Conservation (phyloP, 1,140 invertebrate genomes). For the Zaprionus capensis region DNA sequence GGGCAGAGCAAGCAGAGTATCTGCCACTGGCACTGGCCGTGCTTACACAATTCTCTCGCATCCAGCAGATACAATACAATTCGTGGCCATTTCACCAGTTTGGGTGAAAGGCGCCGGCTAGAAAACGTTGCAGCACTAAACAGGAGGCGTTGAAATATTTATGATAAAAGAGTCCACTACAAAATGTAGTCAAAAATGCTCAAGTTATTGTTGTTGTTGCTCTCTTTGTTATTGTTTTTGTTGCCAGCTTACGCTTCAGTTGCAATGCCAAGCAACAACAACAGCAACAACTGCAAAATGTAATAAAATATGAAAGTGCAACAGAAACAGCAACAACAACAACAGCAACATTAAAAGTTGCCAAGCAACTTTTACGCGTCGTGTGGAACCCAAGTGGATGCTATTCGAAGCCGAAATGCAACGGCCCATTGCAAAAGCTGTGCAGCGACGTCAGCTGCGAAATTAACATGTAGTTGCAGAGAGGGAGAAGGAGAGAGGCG, state of each 20-base stretch:
- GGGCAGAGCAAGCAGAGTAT: slow-evolving; percentile 3
- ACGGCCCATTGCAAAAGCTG: slow-evolving; percentile 39
- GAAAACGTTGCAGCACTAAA: slow-evolving; percentile 51
- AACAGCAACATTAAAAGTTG: slow-evolving; percentile 48
- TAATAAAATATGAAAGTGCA: slow-evolving; percentile 75
- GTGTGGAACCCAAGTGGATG: slow-evolving; percentile 72
- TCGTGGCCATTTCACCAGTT: slow-evolving; percentile 24
- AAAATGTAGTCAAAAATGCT: slow-evolving; percentile 38
- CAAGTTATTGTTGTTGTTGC: slow-evolving; percentile 19
- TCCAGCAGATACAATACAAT: slow-evolving; percentile 55
- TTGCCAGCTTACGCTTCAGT: slow-evolving; percentile 50
- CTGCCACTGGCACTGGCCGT: slow-evolving; percentile 28
- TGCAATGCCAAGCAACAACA: slow-evolving; percentile 42
- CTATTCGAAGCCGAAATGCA: slow-evolving; percentile 46
- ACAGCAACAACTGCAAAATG: slow-evolving; percentile 33
- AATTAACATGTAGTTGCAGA: slow-evolving; percentile 7
- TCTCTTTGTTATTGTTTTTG: slow-evolving; percentile 11
- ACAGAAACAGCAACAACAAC: slow-evolving; percentile 29
- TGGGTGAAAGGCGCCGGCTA: slow-evolving; percentile 68
- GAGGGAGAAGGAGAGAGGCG: background rate
- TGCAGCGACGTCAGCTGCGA: slow-evolving; percentile 22
- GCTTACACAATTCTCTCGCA: slow-evolving; percentile 61
- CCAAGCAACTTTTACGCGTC: slow-evolving; percentile 72
- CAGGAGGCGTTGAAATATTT: slow-evolving; percentile 78
- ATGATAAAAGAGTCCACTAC: slow-evolving; percentile 58